Conservation (phyloP, 35 echinoderm and acorn worm species). For the Heliocidaris erythrogramma region DNA sequence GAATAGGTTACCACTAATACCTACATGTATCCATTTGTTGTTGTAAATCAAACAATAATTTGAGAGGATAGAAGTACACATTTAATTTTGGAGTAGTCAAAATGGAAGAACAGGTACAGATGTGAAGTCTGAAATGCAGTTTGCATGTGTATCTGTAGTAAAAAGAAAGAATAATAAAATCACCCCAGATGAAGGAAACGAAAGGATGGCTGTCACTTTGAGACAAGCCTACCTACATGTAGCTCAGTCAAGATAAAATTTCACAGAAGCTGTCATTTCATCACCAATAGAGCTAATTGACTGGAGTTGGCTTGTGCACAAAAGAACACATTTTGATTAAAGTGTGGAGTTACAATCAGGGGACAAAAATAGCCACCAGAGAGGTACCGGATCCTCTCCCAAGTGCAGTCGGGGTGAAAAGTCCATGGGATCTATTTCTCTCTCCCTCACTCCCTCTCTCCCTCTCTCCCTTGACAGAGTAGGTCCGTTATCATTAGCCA, state of each 20-base stretch:
- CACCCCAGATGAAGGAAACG: too few species aligned
- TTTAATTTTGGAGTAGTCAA: background rate
- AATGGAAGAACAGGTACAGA: background rate
- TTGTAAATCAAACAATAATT: background rate
- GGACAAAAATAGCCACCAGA: background rate
- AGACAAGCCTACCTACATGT: background rate
- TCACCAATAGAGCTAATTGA: background rate
- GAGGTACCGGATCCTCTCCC: background rate
- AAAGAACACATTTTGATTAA: slow-evolving; percentile 6
- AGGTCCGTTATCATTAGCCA: background rate
- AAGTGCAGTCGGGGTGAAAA: background rate
- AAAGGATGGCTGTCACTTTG: background rate
- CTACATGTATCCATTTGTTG: background rate
- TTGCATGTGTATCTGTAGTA: background rate
- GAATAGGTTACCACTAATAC: background rate
- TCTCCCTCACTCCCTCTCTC: too few species aligned
- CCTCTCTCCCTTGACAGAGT: background rate
- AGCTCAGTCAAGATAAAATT: background rate
- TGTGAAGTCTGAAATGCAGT: background rate
- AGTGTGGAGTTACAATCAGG: background rate
- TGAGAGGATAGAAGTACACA: background rate
- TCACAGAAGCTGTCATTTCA: background rate
- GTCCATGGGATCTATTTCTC: background rate
- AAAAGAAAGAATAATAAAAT: background rate
- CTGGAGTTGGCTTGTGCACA: background rate